Conservation (phyloP, 2,113 vertebrate species). For the Xyliphius kryptos region DNA sequence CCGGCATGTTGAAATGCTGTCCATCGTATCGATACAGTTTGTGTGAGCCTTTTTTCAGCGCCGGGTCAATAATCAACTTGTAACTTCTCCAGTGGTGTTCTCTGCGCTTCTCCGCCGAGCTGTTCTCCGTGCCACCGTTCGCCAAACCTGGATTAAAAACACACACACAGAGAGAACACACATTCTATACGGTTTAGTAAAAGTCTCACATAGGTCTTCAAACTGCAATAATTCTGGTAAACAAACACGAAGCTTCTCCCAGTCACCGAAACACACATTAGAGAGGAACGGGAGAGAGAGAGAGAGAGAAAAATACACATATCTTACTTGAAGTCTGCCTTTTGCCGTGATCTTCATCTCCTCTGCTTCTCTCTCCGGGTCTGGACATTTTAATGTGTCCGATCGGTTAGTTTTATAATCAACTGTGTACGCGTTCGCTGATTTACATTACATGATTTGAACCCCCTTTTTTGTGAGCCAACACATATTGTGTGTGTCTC, state of each 20-base stretch:
- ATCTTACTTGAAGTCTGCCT: conserved; percentile 86
- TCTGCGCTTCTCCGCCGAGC: conserved; percentile 91
- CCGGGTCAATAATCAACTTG: conserved; percentile 99
- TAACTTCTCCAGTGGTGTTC: conserved; percentile 99
- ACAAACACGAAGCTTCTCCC: no score
- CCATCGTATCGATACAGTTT: conserved; percentile 98
- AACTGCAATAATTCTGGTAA: no score
- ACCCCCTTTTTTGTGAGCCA: conserved; percentile 82
- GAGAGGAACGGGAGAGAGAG: conserved; percentile 14
- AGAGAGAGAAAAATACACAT: background rate
- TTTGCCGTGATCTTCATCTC: conserved; percentile 85
- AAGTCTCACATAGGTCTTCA: no score
- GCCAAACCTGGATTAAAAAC: no score
- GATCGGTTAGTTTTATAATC: conserved; percentile 61
- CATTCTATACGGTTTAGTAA: no score
- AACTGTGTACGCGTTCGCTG: no score
- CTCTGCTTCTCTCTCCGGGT: conserved; percentile 75
- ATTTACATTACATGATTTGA: conserved; percentile 78
- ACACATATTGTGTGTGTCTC: conserved; percentile 89
- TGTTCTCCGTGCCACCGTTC: conserved; percentile 96
- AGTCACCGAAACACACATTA: no score
- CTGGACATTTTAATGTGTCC: conserved; percentile 81
- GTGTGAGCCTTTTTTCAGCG: conserved; percentile 91
- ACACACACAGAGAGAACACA: no score
- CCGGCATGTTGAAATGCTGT: conserved; percentile 86